phyloP scores from a whole-genome alignment of 2,113 vertebrate species.

The Proteles cristata region DNA sequence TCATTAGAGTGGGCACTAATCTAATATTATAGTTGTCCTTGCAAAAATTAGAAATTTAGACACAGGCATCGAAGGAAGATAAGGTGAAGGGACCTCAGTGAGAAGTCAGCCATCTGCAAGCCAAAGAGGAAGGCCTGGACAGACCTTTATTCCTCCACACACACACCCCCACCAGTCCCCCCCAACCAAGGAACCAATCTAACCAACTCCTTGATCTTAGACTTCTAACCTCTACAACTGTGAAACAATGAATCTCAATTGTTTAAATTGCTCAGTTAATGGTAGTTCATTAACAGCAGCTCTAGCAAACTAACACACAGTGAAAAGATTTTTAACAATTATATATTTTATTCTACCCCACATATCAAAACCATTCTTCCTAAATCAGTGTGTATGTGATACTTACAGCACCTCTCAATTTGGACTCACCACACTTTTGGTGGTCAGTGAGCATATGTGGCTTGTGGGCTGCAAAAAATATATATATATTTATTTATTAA shows the following conservation, averaged over 20 bases:
- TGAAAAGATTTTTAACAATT: not conserved
- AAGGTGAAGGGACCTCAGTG: not conserved
- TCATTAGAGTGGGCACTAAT: not conserved
- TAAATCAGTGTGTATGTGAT: not conserved
- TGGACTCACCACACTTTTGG: not conserved
- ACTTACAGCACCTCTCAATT: not conserved
- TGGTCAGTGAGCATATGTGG: not conserved
- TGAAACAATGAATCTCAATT: not conserved
- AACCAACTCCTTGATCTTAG: not conserved
- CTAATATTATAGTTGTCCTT: not conserved
- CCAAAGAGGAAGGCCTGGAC: not conserved
- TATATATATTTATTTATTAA: fast-evolving
- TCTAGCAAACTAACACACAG: not conserved
- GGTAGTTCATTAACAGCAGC: not conserved
- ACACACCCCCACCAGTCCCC: no score
- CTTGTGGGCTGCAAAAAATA: not conserved
- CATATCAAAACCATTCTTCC: not conserved
- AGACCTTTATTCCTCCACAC: not conserved
- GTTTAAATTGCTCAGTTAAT: not conserved
- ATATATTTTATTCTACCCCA: not conserved
- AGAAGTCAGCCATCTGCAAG: not conserved
- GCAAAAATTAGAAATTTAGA: not conserved
- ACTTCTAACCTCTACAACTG: not conserved
- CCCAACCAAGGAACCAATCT: not conserved
- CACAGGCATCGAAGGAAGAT: not conserved